phyloP scores from a whole-genome alignment of 2,113 vertebrate genomes.

The Emberiza fucata region DNA sequence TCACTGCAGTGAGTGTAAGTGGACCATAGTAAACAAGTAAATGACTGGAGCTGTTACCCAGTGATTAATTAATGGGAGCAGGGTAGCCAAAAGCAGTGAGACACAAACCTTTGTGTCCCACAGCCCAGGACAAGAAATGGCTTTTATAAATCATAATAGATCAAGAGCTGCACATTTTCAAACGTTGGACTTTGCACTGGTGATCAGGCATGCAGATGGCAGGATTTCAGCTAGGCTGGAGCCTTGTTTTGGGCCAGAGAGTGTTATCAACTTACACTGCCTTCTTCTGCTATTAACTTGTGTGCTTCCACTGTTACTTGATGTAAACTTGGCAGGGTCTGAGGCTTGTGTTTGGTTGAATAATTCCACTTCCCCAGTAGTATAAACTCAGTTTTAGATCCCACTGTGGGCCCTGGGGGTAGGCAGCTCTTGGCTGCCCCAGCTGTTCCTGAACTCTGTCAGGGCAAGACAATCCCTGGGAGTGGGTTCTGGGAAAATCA shows the following conservation, averaged over 20 bases:
- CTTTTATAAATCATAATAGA: background rate
- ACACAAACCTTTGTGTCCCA: background rate
- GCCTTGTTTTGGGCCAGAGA: background rate
- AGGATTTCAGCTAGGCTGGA: background rate
- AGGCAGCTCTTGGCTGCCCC: background rate
- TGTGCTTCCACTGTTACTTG: background rate
- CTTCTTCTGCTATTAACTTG: background rate
- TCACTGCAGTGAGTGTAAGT: slow-evolving; percentile 2
- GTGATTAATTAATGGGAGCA: slow-evolving; percentile 19
- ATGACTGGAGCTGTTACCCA: background rate
- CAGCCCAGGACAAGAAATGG: background rate
- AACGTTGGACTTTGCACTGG: background rate
- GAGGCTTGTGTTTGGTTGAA: background rate
- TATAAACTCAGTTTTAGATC: background rate
- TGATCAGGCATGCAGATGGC: background rate
- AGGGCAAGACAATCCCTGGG: background rate
- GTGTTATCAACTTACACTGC: background rate
- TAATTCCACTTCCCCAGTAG: background rate
- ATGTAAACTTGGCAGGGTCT: background rate
- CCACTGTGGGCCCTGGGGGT: background rate
- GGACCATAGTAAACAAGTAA: background rate
- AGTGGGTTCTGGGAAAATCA: background rate
- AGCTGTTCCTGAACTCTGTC: background rate
- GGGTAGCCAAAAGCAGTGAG: background rate
- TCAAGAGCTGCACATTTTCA: background rate